Evolutionary conservation across 1,140 invertebrate genomes (phyloP), one percentile per base, ranked within the genome.

Genomic region (Drosophila pseudoananassae): DNA sequence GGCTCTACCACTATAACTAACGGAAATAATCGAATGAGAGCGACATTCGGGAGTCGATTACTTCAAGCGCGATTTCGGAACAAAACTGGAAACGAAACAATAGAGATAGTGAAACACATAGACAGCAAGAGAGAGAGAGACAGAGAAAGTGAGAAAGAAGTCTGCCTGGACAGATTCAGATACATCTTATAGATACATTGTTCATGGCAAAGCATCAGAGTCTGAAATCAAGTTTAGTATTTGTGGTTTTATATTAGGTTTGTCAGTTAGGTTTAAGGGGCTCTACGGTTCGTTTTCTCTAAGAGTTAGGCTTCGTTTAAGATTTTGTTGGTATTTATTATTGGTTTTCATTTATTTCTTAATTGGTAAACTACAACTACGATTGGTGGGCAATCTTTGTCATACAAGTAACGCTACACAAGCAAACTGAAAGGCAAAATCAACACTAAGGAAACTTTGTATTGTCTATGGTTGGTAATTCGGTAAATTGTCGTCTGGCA

Each of bases 361-460:
- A 57, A 46, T 46, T 49, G 38, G 20, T 64, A 57, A 76, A 58
- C 75, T 78, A 78, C 70, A 63, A 64, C 76, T 79, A 79, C 76
- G 12, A 53, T 78, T 78, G 71, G 52, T 59, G 43, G 61, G 77
- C 56, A 78, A 73, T 40, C 51, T 72, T 69, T 74, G 68, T 68
- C 78, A 72, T 61, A 78, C 75, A 78, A 78, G 60, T 69, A 58
- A 74, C 52, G 60, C 77, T 79, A 79, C 77, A 63, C 77, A 79
- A 78, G 77, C 77, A 79, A 78, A 79, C 63, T 56, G 25, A 69
- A 52, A 52, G 10, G 43, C 50, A 65, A 71, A 45, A 70, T 76
- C 65, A 79, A 73, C 63, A 74, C 47, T 59, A 69, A 79, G 46
- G 27, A 60, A 50, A 55, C 17, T 69, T 56, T 38, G 7, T 31